Evolutionary conservation across 2,113 vertebrate species (phyloP).

Genomic region (Alligator sinensis): DNA sequence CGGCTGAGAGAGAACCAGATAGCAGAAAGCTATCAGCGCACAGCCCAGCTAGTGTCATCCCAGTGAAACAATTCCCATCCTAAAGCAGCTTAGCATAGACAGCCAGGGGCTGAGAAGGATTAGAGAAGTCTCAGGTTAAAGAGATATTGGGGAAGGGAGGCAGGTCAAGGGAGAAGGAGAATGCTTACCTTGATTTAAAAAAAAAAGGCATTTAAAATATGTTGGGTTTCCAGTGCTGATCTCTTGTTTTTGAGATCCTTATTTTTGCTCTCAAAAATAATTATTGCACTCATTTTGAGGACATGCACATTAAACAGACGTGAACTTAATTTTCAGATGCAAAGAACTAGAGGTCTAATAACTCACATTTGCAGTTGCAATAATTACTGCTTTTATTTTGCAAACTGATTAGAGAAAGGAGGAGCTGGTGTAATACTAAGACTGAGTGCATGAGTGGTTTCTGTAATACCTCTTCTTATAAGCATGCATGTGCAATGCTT

Average conservation of each 20-base stretch:
- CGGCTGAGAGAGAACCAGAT: slow-evolving; percentile 82
- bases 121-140: background rate
- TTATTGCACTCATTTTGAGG: background rate
- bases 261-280: background rate
- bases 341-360: background rate
- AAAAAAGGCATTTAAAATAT: rapidly evolving
- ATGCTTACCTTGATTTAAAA: background rate
- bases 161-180: background rate
- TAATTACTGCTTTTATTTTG: background rate
- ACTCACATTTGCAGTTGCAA: background rate
- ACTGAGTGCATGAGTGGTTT: slow-evolving; percentile 19
- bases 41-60: rapidly evolving
- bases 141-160: background rate
- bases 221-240: rapidly evolving
- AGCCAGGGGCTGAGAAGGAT: rapidly evolving
- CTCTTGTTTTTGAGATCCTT: rapidly evolving
- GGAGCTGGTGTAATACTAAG: background rate
- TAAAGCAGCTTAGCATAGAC: rapidly evolving
- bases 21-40: background rate
- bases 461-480: slow-evolving; percentile 36
- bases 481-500: slow-evolving; percentile 52
- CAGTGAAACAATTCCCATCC: rapidly evolving
- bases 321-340: rapidly evolving
- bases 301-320: background rate
- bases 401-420: background rate